phyloP scores from a whole-genome alignment of 2,888 invertebrate species.

The Exephanes ischioxanthus region DNA sequence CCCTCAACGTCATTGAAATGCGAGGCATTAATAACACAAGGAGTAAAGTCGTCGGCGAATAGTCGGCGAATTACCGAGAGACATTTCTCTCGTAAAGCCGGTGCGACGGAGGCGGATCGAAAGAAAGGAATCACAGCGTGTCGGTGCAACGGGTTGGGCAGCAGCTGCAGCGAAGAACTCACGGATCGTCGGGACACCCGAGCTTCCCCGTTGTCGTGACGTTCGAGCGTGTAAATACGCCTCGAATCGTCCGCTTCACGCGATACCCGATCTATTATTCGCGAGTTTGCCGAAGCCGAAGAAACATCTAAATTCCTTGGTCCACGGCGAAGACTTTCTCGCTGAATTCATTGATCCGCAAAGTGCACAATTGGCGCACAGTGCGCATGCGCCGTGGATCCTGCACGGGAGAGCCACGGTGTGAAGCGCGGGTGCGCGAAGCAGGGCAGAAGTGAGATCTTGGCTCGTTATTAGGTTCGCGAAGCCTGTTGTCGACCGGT shows the following conservation, averaged over 20 bases:
- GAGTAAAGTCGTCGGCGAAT: not conserved
- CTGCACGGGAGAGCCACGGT: not conserved
- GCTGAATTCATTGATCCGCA: slow-evolving; percentile 44
- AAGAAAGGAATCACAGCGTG: slow-evolving; percentile 14
- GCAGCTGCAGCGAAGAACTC: slow-evolving; percentile 1
- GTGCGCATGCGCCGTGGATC: slow-evolving; percentile 18
- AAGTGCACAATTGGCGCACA: slow-evolving; percentile 1
- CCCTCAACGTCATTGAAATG: not conserved
- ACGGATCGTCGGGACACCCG: slow-evolving; percentile 4
- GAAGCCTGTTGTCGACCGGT: slow-evolving; percentile 51
- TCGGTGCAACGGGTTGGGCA: not conserved
- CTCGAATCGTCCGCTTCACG: slow-evolving; percentile 27
- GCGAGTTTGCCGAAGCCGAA: slow-evolving; percentile 19
- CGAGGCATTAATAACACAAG: not conserved
- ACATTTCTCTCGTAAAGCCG: not conserved
- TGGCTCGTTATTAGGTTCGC: slow-evolving; percentile 59
- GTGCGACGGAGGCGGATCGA: slow-evolving; percentile 1
- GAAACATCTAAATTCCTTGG: slow-evolving; percentile 38
- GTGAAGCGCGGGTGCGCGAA: slow-evolving; percentile 49
- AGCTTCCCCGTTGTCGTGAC: slow-evolving; percentile 22
- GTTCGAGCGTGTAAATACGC: slow-evolving; percentile 46
- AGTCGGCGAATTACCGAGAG: not conserved
- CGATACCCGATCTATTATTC: slow-evolving; percentile 49
- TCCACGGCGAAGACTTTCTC: slow-evolving; percentile 58
- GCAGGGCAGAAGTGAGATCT: slow-evolving; percentile 69